A percentile compares a stretch with the other conserved stretches of the same genome.
Conservation (phyloP, 2,113 vertebrate species). For the Sardina pilchardus region DNA sequence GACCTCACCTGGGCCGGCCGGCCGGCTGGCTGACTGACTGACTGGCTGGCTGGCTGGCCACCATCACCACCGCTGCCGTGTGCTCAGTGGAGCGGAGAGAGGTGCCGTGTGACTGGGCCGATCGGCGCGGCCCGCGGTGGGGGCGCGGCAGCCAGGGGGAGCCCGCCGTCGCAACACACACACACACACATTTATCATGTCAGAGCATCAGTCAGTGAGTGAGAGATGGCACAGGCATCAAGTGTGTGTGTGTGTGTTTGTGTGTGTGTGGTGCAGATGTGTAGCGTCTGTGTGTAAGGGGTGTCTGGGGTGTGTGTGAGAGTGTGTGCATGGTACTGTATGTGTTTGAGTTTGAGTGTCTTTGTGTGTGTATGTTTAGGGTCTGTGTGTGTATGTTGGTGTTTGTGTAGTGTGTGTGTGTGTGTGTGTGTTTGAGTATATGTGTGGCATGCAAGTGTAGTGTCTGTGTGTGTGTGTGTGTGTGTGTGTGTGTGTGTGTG, state of each 20-base stretch:
- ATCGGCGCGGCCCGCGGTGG: neutral
- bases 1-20: neutral
- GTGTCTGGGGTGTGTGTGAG: neutral
- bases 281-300: neutral
- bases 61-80: neutral
- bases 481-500: neutral
- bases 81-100: slow-evolving; percentile 21
- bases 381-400: neutral
- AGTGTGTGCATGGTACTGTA: too few species aligned
- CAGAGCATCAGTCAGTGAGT: neutral
- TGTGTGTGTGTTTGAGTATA: too few species aligned
- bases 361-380: neutral
- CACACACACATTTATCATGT: neutral
- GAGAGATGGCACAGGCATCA: neutral
- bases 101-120: neutral
- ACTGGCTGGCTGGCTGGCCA: too few species aligned
- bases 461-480: too few species aligned
- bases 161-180: neutral
- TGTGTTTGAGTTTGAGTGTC: neutral
- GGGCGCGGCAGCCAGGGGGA: neutral
- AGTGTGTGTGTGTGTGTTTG: neutral
- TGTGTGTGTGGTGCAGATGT: neutral
- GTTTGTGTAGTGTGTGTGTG: neutral
- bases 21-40: too few species aligned
- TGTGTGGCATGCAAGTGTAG: too few species aligned